phyloP scores from a whole-genome alignment of 2,797 vertebrate genomes.

The Salmo trutta region DNA sequence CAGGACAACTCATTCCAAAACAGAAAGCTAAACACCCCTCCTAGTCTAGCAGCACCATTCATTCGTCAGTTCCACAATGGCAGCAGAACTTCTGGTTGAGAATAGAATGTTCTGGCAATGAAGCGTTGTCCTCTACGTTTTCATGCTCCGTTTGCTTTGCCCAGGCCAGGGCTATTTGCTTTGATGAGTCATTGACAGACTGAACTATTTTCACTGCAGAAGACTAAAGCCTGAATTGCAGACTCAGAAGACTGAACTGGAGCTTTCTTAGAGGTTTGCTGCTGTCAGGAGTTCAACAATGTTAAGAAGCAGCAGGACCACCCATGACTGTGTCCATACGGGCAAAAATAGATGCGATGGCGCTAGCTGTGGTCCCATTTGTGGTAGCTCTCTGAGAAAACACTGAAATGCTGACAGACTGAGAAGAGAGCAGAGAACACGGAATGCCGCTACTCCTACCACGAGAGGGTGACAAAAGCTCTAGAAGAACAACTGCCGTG shows the following conservation, averaged over 20 bases:
- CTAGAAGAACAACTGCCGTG: conserved; percentile 36
- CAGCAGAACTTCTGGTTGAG: conserved; percentile 33
- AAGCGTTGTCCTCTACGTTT: conserved; percentile 51
- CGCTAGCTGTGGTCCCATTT: conserved; percentile 42
- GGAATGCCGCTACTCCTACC: conserved; percentile 24
- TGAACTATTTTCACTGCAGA: conserved; percentile 49
- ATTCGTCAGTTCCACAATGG: conserved; percentile 44
- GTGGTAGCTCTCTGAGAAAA: conserved; percentile 46
- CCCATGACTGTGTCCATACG: conserved; percentile 45
- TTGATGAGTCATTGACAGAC: conserved; percentile 63
- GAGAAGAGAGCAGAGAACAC: neutral
- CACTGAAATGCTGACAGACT: conserved; percentile 45
- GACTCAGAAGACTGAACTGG: conserved; percentile 44
- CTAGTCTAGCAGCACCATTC: conserved; percentile 26
- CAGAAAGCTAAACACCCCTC: conserved; percentile 32
- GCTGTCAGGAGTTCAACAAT: conserved; percentile 63
- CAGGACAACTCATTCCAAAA: conserved; percentile 39
- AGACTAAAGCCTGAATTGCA: conserved; percentile 26
- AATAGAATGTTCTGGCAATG: conserved; percentile 53
- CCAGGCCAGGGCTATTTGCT: conserved; percentile 44
- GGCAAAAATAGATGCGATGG: conserved; percentile 57
- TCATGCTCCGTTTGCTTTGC: conserved; percentile 32
- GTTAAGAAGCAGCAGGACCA: conserved; percentile 62
- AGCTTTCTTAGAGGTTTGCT: conserved; percentile 36
- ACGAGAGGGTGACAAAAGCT: conserved; percentile 66